phyloP scores from a whole-genome alignment of 2,113 vertebrate genomes.

The Oncorhynchus clarkii region DNA sequence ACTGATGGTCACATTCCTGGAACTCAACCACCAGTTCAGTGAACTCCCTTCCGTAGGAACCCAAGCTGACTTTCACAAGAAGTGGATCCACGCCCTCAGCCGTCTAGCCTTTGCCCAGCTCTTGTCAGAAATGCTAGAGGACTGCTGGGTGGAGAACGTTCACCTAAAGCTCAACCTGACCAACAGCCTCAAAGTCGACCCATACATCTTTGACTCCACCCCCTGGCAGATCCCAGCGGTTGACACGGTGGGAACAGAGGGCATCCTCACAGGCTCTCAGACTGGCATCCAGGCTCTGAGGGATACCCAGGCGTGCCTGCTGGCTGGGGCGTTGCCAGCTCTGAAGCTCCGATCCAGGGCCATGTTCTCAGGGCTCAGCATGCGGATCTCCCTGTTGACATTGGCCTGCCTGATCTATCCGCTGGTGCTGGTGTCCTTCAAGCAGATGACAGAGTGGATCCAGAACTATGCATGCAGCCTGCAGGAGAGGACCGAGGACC shows the following conservation, averaged over 20 bases:
- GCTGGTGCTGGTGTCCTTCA: constrained; percentile 80
- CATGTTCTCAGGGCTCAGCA: constrained; percentile 68
- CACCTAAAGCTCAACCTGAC: constrained; percentile 57
- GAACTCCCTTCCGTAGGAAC: constrained; percentile 16
- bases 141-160: constrained; percentile 74
- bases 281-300: constrained; percentile 29
- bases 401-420: constrained; percentile 84
- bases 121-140: constrained; percentile 64
- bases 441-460: constrained; percentile 86
- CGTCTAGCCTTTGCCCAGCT: constrained; percentile 65
- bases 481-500: constrained; percentile 76
- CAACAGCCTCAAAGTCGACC: not conserved
- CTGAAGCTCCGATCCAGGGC: constrained; percentile 70
- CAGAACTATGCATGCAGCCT: constrained; percentile 77
- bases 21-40: constrained; percentile 59
- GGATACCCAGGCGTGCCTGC: constrained; percentile 66
- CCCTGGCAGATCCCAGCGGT: constrained; percentile 41
- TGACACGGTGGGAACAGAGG: not conserved
- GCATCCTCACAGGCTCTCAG: constrained; percentile 22
- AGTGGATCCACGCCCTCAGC: constrained; percentile 46
- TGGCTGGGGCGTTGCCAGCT: constrained; percentile 54
- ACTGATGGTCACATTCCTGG: constrained; percentile 69
- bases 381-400: constrained; percentile 75
- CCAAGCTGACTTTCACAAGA: constrained; percentile 47
- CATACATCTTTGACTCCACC: constrained; percentile 27